Base-by-base conservation (phyloP, 1,140 invertebrate genomes). In the Heliconius himera region DNA sequence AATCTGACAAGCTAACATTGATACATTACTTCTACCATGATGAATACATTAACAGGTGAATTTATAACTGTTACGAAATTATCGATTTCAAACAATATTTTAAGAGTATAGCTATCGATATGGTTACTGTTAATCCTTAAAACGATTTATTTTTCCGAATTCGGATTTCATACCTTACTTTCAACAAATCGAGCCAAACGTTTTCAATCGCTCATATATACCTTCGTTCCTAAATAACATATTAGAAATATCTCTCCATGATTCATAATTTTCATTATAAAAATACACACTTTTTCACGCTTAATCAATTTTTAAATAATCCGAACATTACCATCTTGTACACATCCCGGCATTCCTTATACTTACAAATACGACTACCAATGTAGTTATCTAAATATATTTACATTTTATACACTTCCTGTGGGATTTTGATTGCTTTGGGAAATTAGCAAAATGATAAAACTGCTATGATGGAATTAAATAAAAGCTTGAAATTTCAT, bases 11-110 rank as follows among this genome's bases (percentile, higher is more conserved):
- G 88, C 93, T 94, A 93, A 94, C 92, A 93, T 92, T 82, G 84
- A 93, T 91, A 94, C 89, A 91, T 88, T 92, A 90, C 83, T 85
- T 86, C 91, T 93, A 94, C 90, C 86, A 87, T 89, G 90, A 93
- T 93, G 92, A 91, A 90, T 92, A 93, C 90, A 94, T 90, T 94
- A 94, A 94, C 93, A 94, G 93, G 92, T 94, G 93, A 92, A 87
- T 90, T 83, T 85, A 85, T 91, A 92, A 93, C 86, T 87, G 89
- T 87, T 90, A 90, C 85, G 88, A 89, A 91, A 89, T 87, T 89
- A 90, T 89, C 84, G 85, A 88, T 83, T 89, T 91, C 85, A 91
- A 93, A 93, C 91, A 94, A 93, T 91, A 82, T 88, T 85, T 88
- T 88, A 89, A 87, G 87, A 87, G 83, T 92, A 92, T 85, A 90